These are phyloP conservation scores for Prunella himalayana DNA, from an alignment of 2,113 vertebrate species.

Conservation along the genomic window DNA sequence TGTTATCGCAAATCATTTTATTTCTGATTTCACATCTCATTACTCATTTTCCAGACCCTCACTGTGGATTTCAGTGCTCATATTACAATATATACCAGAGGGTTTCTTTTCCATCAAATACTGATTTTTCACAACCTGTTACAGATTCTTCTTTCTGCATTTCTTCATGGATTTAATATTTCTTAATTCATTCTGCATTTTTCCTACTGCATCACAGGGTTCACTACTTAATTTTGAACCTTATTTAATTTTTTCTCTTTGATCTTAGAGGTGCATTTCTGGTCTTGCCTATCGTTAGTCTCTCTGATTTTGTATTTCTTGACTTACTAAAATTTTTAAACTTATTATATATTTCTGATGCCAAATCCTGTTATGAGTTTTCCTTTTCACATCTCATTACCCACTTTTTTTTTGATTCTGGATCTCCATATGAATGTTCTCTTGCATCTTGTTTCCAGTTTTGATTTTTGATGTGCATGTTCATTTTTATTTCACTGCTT, in stretches of 20 bases:
- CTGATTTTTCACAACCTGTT: neutral
- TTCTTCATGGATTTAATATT: neutral
- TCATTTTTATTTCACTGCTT: slow-evolving; percentile 18
- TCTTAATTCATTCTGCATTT: neutral
- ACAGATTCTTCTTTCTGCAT: neutral
- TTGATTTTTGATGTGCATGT: neutral
- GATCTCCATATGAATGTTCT: neutral
- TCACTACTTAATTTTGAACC: neutral
- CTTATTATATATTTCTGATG: neutral
- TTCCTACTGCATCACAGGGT: neutral
- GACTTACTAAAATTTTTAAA: neutral
- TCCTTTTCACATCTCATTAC: slow-evolving; percentile 3
- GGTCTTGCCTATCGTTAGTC: neutral
- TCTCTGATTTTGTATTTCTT: neutral
- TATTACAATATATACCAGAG: neutral
- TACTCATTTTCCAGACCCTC: neutral
- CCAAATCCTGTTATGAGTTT: neutral
- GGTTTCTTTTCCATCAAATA: neutral
- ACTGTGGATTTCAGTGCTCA: neutral
- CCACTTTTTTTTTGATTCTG: neutral
- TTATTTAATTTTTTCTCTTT: neutral
- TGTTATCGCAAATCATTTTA: neutral
- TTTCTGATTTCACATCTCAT: slow-evolving; percentile 27
- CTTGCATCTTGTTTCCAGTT: neutral
- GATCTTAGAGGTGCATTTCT: neutral